These are phyloP conservation scores for Catonia carolina DNA, from an alignment of 2,888 invertebrate species.

Conservation along the genomic window DNA sequence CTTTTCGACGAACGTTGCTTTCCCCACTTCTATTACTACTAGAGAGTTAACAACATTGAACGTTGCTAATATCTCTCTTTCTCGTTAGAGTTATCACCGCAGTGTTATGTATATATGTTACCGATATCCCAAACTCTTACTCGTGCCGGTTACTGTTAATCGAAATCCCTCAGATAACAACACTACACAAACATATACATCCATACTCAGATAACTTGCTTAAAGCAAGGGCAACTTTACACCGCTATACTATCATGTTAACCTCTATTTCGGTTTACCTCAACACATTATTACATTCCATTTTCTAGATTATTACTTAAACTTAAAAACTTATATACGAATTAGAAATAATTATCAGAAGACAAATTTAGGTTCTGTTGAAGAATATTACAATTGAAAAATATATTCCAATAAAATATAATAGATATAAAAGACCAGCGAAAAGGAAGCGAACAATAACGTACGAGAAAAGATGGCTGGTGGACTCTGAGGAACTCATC, in stretches of 20 bases:
- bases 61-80: background rate
- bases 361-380: too few species aligned
- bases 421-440: too few species aligned
- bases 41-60: background rate
- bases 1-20: too few species aligned
- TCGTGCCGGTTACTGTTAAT: background rate
- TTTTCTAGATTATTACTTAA: too few species aligned
- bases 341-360: too few species aligned
- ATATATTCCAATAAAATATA: too few species aligned
- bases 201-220: background rate
- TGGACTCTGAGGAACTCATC: too few species aligned
- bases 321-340: too few species aligned
- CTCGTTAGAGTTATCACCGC: slow-evolving; percentile 13
- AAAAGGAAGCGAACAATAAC: too few species aligned
- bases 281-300: background rate
- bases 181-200: too few species aligned
- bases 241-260: slow-evolving; percentile 1
- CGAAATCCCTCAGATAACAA: slow-evolving; percentile 10
- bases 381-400: too few species aligned
- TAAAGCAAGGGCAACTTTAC: background rate
- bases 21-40: background rate
- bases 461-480: too few species aligned
- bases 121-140: slow-evolving; percentile 11
- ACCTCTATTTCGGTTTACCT: background rate
- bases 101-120: slow-evolving; percentile 8